Evolutionary conservation across 1,140 invertebrate genomes (phyloP).

Genomic region (Drosophila rufa): DNA sequence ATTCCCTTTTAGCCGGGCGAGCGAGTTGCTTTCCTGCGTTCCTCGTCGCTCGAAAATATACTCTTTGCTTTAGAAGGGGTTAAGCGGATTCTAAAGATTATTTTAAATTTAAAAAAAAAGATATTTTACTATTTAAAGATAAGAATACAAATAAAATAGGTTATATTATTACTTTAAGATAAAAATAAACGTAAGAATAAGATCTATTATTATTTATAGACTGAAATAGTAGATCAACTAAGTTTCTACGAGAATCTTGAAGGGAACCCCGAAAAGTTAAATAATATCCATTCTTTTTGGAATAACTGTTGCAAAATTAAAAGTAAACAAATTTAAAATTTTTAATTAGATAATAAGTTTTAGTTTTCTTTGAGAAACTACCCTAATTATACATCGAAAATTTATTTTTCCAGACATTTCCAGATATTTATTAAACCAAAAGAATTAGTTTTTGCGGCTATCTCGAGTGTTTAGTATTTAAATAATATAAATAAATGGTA

Average conservation of each 20-base stretch:
- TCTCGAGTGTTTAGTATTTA: background rate
- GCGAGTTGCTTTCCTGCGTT: slow-evolving; percentile 44
- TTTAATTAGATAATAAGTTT: background rate
- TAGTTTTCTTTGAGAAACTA: too few relatives aligned
- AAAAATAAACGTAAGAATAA: background rate
- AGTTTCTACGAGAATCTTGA: background rate
- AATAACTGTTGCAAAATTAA: too few relatives aligned
- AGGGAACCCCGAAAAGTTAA: too few relatives aligned
- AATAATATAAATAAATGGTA: too few relatives aligned
- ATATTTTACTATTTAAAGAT: too few relatives aligned
- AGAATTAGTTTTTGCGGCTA: background rate
- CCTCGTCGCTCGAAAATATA: background rate
- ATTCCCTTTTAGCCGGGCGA: slow-evolving; percentile 52
- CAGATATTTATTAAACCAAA: too few relatives aligned
- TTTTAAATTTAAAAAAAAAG: background rate
- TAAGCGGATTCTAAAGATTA: background rate
- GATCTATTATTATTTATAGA: background rate
- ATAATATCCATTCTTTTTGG: too few relatives aligned
- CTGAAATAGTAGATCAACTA: background rate
- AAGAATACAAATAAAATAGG: background rate
- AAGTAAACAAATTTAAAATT: background rate
- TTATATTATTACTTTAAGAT: too few relatives aligned
- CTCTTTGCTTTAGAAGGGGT: background rate
- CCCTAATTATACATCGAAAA: too few relatives aligned
- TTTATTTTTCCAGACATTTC: too few relatives aligned